A percentile compares a stretch with the other conserved stretches of the same genome.
phyloP scores from a whole-genome alignment of 2,888 invertebrate genomes.

The Strigamia maritima region DNA sequence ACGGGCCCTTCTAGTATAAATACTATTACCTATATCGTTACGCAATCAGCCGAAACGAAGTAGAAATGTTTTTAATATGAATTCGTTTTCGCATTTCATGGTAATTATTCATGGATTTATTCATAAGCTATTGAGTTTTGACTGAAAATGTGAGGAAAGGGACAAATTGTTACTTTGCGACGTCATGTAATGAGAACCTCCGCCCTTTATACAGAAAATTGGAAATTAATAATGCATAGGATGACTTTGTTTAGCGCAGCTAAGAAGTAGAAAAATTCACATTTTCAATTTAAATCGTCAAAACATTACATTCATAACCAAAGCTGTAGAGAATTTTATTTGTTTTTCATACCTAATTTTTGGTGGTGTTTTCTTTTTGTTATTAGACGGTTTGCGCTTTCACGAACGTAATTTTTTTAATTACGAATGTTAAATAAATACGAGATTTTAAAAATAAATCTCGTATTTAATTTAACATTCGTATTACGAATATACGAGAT shows the following conservation, averaged over 20 bases:
- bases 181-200: not conserved
- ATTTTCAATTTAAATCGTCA: not conserved
- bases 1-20: no score
- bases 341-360: not conserved
- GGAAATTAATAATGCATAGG: slow-evolving; percentile 23
- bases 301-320: no score
- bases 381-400: no score
- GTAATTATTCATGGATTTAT: slow-evolving; percentile 25
- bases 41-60: no score
- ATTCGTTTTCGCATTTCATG: not conserved
- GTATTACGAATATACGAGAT: no score
- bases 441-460: no score
- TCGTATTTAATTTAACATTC: no score
- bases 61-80: no score
- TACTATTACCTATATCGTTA: no score
- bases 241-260: not conserved
- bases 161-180: slow-evolving; percentile 13
- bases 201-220: not conserved
- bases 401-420: no score
- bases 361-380: not conserved
- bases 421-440: no score
- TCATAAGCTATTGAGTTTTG: slow-evolving; percentile 1
- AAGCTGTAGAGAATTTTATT: not conserved
- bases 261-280: not conserved
- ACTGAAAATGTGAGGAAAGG: not conserved